Base-by-base conservation (phyloP, 2,888 invertebrate species). In the Drosophila mimetica region DNA sequence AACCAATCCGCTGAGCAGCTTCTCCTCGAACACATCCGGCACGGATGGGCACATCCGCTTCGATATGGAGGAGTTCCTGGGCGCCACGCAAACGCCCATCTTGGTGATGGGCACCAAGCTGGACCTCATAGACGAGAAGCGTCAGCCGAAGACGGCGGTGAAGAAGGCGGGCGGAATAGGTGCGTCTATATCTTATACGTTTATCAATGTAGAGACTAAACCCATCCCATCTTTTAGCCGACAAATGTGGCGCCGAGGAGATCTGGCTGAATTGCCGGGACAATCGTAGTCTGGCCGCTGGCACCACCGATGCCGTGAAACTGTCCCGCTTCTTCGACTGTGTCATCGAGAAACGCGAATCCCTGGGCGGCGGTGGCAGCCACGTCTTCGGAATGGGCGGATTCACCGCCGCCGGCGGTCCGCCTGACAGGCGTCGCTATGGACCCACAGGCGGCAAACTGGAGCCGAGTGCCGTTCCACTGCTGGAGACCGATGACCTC, bases 291-390 rank as follows among this genome's bases (percentile, higher is more conserved):
- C 92, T 99, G 69, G 97, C 97, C n/a, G 97, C 99, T 5, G 99
- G 98, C 1, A 96, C 97, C 4, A 97, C 97, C 61, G 98, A 98
- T 90, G 95, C 98, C 8, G 98, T 99, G 0, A 98, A 98, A 92
- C 92, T 99, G 28, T 96, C 97, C 2, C 94, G 97, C 88, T 99
- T 99, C 93, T 98, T 98, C 91, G 99, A 99, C 92, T 97, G 97
- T 92, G 95, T 94, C 1, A 92, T 92, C 51, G 92, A 92, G 46
- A 91, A 91, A 58, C 91, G 91, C 13, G 86, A 89, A 14, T 58
- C 48, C 16, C 9, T 46, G 0, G 55, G 44, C 37, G 58, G 55
- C 18, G 30, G 28, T 22, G 18, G 9, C 2, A 22, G 63, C 0
- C 69, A 64, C n/a, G 44, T 42, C 5, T 52, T 54, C 2, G 44